A percentile compares a stretch with the other conserved stretches of the same genome.
These are phyloP conservation scores for Urosaurus nigricauda DNA, from an alignment of 2,797 vertebrate genomes.

Conservation along the genomic window DNA sequence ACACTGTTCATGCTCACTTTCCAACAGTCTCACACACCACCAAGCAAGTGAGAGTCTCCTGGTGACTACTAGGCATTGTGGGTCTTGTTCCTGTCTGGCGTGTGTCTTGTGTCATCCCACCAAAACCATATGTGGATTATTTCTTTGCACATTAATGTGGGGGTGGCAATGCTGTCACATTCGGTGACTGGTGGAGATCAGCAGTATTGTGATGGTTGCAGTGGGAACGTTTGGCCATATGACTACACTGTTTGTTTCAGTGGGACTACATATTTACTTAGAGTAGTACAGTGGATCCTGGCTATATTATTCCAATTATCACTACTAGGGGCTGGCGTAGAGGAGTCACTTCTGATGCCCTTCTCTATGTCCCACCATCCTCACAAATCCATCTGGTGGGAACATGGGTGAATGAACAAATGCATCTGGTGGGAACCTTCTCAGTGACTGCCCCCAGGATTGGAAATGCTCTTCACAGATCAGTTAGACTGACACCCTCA, in stretches of 20 bases:
- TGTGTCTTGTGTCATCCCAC: too few species aligned
- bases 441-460: too few species aligned
- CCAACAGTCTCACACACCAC: not conserved
- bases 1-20: not conserved
- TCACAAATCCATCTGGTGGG: too few species aligned
- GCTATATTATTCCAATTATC: not conserved
- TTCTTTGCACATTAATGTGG: not conserved
- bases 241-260: too few species aligned
- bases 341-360: too few species aligned
- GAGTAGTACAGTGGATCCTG: not conserved
- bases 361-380: too few species aligned
- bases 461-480: too few species aligned
- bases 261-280: too few species aligned
- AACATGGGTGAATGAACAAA: too few species aligned
- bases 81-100: not conserved
- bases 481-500: too few species aligned
- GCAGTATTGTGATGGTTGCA: not conserved
- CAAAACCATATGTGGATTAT: too few species aligned
- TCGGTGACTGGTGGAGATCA: not conserved
- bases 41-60: not conserved
- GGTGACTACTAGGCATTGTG: not conserved
- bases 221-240: not conserved
- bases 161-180: not conserved
- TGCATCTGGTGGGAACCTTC: too few species aligned
- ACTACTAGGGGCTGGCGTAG: not conserved